Base-by-base conservation (phyloP, 2,888 invertebrate species). In the Ligdia adustata region DNA sequence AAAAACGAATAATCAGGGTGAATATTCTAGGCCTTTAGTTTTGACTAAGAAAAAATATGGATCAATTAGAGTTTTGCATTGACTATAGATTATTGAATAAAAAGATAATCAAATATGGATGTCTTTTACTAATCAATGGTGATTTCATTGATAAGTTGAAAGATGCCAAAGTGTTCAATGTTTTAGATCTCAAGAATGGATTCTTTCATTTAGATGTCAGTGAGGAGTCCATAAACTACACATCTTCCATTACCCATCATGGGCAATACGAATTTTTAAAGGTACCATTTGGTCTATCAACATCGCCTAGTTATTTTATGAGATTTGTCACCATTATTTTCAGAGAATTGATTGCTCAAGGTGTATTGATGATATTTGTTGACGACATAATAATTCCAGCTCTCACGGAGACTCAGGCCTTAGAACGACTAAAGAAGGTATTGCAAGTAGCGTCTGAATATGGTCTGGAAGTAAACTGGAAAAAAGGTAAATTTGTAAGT, bases 361-460 rank as follows among this genome's bases (percentile, higher is more conserved):
- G 52, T 1, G 29, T 35, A 7, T 15, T 62, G 1, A 9, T 59
- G 3, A 55, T 62, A 37, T 64, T 57, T 34, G 51, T 65, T 2
- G 63, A 69, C 35, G 59, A 68, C 31, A 13, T 66, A 1, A 15
- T 64, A 6, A 60, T 62, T 29, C 37, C 42, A 27, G 57, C 61
- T 0, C 7, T 15, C 6, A 15, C 52, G 15, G 53, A 64, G 9
- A 2, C 27, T 3, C 26, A 64, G 31, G 60, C 39, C 4, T 15
- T 42, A 1, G 5, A 32, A 9, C 32, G 33, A 9, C 37, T 41
- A 5, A 31, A 24, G 11, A 9, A 9, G 3, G 16, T 37, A n/a
- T 14, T 45, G 12, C 13, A 31, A 9, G 39, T 38, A 24, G n/a
- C n/a, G n/a, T n/a, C n/a, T n/a, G n/a, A n/a, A n/a, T n/a, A n/a